Evolutionary conservation across 1,140 invertebrate species (phyloP), one percentile per base, ranked within the genome.

Genomic region (Homarus americanus): DNA sequence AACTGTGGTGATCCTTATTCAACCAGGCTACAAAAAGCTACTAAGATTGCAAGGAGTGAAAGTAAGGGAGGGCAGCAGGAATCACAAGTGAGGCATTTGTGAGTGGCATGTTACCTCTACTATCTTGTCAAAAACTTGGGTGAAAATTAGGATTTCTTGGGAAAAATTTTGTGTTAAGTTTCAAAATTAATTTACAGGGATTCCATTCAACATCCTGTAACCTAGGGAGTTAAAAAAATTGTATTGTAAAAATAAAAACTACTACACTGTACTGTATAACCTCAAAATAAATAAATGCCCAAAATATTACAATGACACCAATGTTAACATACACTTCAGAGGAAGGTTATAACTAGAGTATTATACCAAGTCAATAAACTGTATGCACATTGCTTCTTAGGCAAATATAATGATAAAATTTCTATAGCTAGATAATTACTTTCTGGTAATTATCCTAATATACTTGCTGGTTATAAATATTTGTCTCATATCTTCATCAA

Each of bases 371-470:
- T 24, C 5, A 20, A 24, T 58, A 24, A 58, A 58, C 53, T 58
- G 24, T 58, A 69, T 9, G n/a, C 32, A 69, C 7, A 28, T 12
- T 69, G 63, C 63, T 28, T 69, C 63, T 69, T 69, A 69, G 63
- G 63, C 63, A 24, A 69, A 69, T 69, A 69, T 49, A 5, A 49
- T 69, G 32, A 32, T 69, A 69, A 69, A 69, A 69, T 69, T 28
- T 69, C 63, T 69, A 69, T 32, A 32, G 32, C 63, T 69, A 69
- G n/a, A 69, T 69, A 69, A 58, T 58, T 58, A 20, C 53, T 32
- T 69, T 69, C 12, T 69, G 28, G n/a, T 32, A 69, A 32, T 32
- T 69, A 69, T 69, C 63, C 63, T 69, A 69, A 69, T 69, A 69
- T 69, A 32, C 10, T 28, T 69, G 63, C 5, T 69, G 63, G 63